Evolutionary conservation across 2,797 vertebrate genomes (phyloP), one percentile per base, ranked within the genome.

Genomic region (Platyrinchus mystaceus): DNA sequence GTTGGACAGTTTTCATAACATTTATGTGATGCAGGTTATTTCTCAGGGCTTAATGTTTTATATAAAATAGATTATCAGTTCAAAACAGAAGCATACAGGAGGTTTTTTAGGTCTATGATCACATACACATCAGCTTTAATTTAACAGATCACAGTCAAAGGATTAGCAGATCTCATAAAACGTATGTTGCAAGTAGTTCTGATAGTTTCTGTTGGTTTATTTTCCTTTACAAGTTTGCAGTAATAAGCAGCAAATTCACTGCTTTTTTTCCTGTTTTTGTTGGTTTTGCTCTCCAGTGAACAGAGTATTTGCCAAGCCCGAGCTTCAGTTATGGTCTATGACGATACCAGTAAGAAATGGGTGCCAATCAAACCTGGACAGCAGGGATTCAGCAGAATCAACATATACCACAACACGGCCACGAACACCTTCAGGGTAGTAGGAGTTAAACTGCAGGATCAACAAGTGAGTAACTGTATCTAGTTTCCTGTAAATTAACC

Each of bases 281-380:
- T 71, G 21, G 47, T 96, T 90, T 95, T 74, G 34, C 39, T 91
- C 73, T 82, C 32, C 97, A 99, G 99, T 96, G 99, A 99, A 98
- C 99, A 99, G 98, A 99, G 99, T 97, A 99, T 99, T 98, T 99
- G 99, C 98, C 99, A 99, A 98, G 99, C 99, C 60, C 98, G 99
- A 97, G 99, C 99, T 97, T 99, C 99, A 69, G 99, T 99, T 94
- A 99, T 99, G 99, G 98, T 99, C 97, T 99, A 99, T 47, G 99
- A 99, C 81, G 99, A 99, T 97, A 98, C 99, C 98, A 99, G 99
- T 98, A 99, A 99, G 98, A 99, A 99, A 97, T 99, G 99, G 99
- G 98, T 99, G 87, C 99, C 99, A 83, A 99, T 99, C 98, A 99
- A 99, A 96, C 99, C 99, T 3, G 99, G 99, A 55, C 99, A 99